phyloP scores from a whole-genome alignment of 30 jellyfish, hydroid and myxozoan species.

The Hydra vulgaris region DNA sequence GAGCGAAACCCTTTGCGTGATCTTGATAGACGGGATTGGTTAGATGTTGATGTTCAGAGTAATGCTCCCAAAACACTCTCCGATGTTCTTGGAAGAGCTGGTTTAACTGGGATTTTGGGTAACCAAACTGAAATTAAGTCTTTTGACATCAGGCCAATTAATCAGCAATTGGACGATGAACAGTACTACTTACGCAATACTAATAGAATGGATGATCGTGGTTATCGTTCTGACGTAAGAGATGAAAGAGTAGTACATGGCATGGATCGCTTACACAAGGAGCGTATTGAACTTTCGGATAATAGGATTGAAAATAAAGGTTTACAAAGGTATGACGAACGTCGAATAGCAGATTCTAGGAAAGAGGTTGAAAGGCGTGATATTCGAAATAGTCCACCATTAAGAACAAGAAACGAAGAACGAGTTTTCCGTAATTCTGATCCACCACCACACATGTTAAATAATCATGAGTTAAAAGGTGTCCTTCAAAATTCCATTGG shows the following conservation, averaged over 20 bases:
- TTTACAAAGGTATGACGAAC: background rate
- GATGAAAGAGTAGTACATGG: conserved; percentile 34
- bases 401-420: conserved; percentile 9
- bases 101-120: conserved; percentile 92
- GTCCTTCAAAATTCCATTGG: conserved; percentile 8
- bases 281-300: conserved; percentile 22
- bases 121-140: conserved; percentile 33
- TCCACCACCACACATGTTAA: background rate
- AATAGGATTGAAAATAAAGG: background rate
- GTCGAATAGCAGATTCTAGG: conserved; percentile 2
- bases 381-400: background rate
- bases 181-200: conserved; percentile 27
- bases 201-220: conserved; percentile 35
- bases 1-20: conserved; percentile 21
- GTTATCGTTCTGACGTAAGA: conserved; percentile 12
- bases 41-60: conserved; percentile 16
- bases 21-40: conserved; percentile 25
- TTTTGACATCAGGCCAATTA: background rate
- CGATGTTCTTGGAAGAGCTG: conserved; percentile 93
- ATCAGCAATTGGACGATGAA: conserved; percentile 18
- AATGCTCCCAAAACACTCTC: conserved; percentile 82
- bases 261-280: conserved; percentile 9
- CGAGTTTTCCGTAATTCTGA: background rate
- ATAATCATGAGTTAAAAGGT: background rate
- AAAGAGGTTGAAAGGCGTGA: conserved; percentile 17